These are phyloP conservation scores for Drosophila erecta DNA, from an alignment of 1,140 invertebrate genomes.

Conservation along the genomic window DNA sequence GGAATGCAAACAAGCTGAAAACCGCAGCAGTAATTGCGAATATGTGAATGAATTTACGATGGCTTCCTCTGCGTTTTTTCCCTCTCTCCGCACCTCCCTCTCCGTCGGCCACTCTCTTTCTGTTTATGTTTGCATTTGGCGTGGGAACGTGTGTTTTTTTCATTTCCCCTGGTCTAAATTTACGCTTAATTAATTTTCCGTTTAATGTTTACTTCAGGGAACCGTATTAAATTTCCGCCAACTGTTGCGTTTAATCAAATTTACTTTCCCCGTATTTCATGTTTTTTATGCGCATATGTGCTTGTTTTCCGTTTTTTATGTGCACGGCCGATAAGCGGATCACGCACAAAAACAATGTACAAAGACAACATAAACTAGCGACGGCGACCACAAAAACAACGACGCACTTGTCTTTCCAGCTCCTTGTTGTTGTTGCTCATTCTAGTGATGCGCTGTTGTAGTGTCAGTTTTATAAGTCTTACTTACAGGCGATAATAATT, in stretches of 20 bases:
- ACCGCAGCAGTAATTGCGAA: conserved; percentile 63
- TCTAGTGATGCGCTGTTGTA: conserved; percentile 1
- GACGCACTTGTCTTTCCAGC: conserved; percentile 67
- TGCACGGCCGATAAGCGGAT: conserved; percentile 37
- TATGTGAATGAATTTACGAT: conserved; percentile 71
- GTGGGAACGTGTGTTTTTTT: conserved; percentile 61
- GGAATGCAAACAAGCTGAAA: conserved; percentile 70
- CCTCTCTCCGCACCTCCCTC: not conserved
- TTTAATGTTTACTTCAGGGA: conserved; percentile 70
- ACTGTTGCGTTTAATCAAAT: conserved; percentile 76
- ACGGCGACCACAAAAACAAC: conserved; percentile 56
- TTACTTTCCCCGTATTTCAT: conserved; percentile 37
- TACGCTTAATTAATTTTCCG: conserved; percentile 75
- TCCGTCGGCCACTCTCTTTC: not conserved
- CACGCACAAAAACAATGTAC: conserved; percentile 12
- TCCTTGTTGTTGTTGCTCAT: conserved; percentile 28
- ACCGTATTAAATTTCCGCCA: conserved; percentile 70
- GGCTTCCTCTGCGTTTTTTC: conserved; percentile 29
- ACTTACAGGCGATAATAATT: too few species aligned
- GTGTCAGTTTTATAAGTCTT: not conserved
- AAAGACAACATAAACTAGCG: conserved; percentile 7
- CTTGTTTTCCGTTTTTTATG: conserved; percentile 5
- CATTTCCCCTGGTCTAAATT: conserved; percentile 65
- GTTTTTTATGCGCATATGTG: conserved; percentile 12
- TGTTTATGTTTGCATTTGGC: conserved; percentile 65